These are phyloP conservation scores for Esox masquinongy DNA, from an alignment of 2,797 vertebrate species.

Conservation along the genomic window DNA sequence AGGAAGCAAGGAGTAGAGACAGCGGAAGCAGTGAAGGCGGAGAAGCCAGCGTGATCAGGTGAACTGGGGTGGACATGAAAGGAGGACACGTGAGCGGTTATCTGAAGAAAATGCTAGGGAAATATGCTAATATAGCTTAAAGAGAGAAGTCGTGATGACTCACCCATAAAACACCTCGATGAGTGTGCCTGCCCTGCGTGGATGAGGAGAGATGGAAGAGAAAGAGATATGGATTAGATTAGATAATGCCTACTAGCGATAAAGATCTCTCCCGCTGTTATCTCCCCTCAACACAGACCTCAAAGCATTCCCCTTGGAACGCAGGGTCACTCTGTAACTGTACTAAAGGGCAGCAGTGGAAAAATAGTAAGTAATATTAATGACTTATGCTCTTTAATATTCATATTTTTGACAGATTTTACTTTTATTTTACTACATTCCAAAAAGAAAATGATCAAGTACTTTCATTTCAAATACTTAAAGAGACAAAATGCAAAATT, in stretches of 20 bases:
- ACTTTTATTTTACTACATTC: too few species aligned
- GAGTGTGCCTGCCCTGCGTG: background rate
- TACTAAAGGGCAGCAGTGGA: background rate
- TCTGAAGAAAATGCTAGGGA: background rate
- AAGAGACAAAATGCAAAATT: too few species aligned
- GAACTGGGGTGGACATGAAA: background rate
- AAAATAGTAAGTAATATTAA: too few species aligned
- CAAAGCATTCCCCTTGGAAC: slow-evolving; percentile 29
- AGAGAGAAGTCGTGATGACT: slow-evolving; percentile 6
- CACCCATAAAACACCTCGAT: background rate
- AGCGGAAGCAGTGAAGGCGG: background rate
- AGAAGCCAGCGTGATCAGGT: too few species aligned
- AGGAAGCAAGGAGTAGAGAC: background rate
- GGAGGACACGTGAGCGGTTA: background rate
- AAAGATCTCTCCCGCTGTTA: slow-evolving; percentile 46
- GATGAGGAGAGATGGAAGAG: background rate
- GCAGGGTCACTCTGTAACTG: background rate
- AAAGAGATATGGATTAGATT: slow-evolving; percentile 8
- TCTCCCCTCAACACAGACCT: slow-evolving; percentile 29
- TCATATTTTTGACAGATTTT: too few species aligned
- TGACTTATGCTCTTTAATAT: too few species aligned
- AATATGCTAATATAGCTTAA: background rate
- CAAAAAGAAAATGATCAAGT: too few species aligned
- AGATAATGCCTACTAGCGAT: slow-evolving; percentile 49
- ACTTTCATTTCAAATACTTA: too few species aligned